Evolutionary conservation across 2,888 invertebrate genomes (phyloP), one percentile per base, ranked within the genome.

Genomic region (Phalangium opilio): DNA sequence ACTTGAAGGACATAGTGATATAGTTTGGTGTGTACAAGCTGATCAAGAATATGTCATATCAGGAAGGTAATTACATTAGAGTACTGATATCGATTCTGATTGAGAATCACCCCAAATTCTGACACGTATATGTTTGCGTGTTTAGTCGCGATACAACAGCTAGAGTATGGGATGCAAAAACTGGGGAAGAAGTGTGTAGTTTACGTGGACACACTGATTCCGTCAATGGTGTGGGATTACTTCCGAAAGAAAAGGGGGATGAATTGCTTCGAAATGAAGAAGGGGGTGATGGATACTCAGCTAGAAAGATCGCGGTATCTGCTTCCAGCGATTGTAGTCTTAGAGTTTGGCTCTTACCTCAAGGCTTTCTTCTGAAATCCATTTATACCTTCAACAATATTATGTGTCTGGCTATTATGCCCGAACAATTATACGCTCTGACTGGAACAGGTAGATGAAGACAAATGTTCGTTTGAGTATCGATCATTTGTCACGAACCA

Each of bases 371-470:
- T 45, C 32, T 63, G 21, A 56, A 56, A 44, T 63, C 63, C 11
- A 57, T 63, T 14, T 66, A 65, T 52, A 65, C 64, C 1, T 66
- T 59, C 54, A 65, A 62, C 50, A 61, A 63, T n/a, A 58, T 66
- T 4, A 61, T 62, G 3, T 58, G 57, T 43, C 41, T 64, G 19
- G 59, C 51, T 11, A 61, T 58, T 41, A 55, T 59, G 35, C 48
- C 51, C 27, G 47, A 49, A 1, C 44, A 50, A 5, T 50, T 53
- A 11, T 52, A 53, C 10, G 52, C 63, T n/a, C 51, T 63, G 41
- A 61, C 62, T 34, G 62, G 61, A n/a, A 64, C 64, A 57, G 65
- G 65, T 65, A 51, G 55, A 51, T 35, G 5, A 36, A n/a, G n/a
- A n/a, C n/a, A n/a, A n/a, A n/a, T n/a, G n/a, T n/a, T n/a, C n/a